A percentile compares a stretch with the other conserved stretches of the same genome.
These are phyloP conservation scores for Oncorhynchus gorbuscha DNA, from an alignment of 2,113 vertebrate species.

Conservation along the genomic window DNA sequence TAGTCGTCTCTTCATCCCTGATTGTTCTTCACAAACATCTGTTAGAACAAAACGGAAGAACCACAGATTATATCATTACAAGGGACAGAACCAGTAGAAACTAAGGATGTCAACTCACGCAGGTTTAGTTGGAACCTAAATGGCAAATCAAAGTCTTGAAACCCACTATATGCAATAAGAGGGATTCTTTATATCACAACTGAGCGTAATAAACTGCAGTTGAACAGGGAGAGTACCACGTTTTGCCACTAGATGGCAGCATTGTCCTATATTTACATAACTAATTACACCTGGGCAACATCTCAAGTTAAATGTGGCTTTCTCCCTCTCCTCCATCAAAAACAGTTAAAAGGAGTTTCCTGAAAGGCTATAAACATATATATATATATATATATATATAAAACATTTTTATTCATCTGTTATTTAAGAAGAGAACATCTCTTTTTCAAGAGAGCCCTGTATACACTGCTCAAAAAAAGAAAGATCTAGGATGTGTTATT, in stretches of 20 bases:
- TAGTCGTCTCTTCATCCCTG: constrained; percentile 93
- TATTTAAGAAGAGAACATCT: no score
- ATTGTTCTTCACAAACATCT: constrained; percentile 96
- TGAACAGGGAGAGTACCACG: neutral
- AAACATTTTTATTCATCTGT: no score
- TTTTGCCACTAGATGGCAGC: constrained; percentile 14
- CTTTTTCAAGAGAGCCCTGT: no score
- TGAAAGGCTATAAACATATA: no score
- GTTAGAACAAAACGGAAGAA: neutral
- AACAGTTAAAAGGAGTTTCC: no score
- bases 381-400: no score
- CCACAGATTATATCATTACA: neutral
- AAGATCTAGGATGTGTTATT: no score
- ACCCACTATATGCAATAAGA: neutral
- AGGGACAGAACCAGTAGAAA: neutral
- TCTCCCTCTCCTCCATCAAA: no score
- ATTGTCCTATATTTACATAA: neutral
- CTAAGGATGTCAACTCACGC: no score
- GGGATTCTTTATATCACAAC: neutral
- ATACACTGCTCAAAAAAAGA: no score
- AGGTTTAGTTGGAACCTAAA: neutral
- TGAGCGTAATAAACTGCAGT: neutral
- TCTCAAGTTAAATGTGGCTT: no score
- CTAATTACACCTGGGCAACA: neutral
- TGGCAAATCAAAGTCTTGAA: no score